Percentiles rank a stretch among this genome's conserved stretches.
phyloP scores from a whole-genome alignment of 1,140 invertebrate genomes.

The silkworm (Bombyx mori) region DNA sequence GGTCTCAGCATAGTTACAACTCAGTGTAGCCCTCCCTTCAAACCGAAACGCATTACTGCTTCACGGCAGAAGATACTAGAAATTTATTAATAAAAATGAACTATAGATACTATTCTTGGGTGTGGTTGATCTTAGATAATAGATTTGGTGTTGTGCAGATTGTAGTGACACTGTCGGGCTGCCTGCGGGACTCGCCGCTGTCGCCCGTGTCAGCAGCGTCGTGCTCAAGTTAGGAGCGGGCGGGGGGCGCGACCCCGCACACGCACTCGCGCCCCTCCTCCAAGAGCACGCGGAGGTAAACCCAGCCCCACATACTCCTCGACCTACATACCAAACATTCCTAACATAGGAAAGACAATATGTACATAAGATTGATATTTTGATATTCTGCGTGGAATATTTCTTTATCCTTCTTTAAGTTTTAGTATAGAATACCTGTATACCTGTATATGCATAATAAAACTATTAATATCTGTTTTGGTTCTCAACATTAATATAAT shows the following conservation, averaged over 20 bases:
- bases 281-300: slow-evolving; percentile 68
- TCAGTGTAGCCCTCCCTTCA: too few relatives aligned
- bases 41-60: too few relatives aligned
- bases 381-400: slow-evolving; percentile 48
- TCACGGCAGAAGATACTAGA: too few relatives aligned
- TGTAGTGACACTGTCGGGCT: slow-evolving; percentile 92
- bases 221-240: slow-evolving; percentile 86
- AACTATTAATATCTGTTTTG: too few relatives aligned
- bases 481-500: too few relatives aligned
- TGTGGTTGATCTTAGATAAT: too few relatives aligned
- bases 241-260: slow-evolving; percentile 68
- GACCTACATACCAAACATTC: slow-evolving; percentile 41
- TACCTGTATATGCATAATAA: too few relatives aligned
- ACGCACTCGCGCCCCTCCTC: slow-evolving; percentile 67
- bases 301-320: slow-evolving; percentile 32
- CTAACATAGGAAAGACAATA: slow-evolving; percentile 71
- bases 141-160: slow-evolving; percentile 49
- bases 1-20: too few relatives aligned
- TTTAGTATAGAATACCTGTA: neutral
- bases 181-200: slow-evolving; percentile 84
- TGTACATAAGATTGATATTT: slow-evolving; percentile 72
- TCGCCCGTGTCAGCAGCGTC: slow-evolving; percentile 89
- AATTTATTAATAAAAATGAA: too few relatives aligned
- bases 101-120: too few relatives aligned
- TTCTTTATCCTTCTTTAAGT: neutral